Percentiles rank a stretch among this genome's conserved stretches.
Conservation (phyloP, 2,797 vertebrate species). For the Enteromius anoplus region DNA sequence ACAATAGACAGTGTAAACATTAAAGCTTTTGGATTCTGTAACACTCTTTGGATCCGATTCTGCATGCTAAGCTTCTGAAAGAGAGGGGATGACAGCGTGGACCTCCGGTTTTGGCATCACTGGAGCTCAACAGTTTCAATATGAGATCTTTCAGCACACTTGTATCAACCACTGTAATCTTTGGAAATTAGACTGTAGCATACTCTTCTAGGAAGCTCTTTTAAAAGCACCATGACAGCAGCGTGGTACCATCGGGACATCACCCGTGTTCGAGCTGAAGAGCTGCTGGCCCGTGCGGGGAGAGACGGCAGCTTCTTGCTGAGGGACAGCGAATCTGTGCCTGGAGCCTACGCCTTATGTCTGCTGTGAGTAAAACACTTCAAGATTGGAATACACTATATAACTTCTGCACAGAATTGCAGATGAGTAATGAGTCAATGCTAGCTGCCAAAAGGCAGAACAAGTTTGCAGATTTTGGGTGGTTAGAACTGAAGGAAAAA, state of each 20-base stretch:
- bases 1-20: constrained; percentile 27
- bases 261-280: constrained; percentile 85
- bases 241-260: constrained; percentile 89
- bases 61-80: constrained; percentile 4
- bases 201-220: not conserved
- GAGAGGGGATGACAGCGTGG: constrained; percentile 11
- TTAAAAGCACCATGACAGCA: constrained; percentile 68
- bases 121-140: constrained; percentile 19
- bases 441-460: not conserved
- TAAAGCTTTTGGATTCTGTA: not conserved
- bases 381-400: not conserved
- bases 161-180: not conserved
- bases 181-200: constrained; percentile 12
- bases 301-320: constrained; percentile 88
- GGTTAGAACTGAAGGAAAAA: not conserved
- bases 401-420: not conserved
- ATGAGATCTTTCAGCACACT: not conserved
- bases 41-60: not conserved
- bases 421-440: not conserved
- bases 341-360: constrained; percentile 87
- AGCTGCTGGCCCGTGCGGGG: constrained; percentile 83
- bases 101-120: not conserved
- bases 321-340: constrained; percentile 90
- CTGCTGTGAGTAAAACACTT: constrained; percentile 82
- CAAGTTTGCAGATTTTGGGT: not conserved